Evolutionary conservation across 1,140 invertebrate genomes (phyloP).

Genomic region (Palaemon carinicauda): DNA sequence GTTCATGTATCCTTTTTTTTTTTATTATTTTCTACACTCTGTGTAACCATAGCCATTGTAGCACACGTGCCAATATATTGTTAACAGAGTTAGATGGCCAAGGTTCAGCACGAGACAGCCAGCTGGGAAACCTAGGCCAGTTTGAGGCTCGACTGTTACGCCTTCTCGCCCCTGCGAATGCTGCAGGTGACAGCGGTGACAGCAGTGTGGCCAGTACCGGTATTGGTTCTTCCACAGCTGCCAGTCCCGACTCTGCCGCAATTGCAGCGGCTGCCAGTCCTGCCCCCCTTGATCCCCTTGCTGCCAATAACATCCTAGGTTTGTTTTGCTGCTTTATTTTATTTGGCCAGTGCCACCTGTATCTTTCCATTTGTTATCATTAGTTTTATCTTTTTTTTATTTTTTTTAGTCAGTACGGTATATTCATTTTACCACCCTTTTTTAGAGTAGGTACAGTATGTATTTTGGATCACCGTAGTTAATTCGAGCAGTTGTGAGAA

Average conservation of each 20-base stretch:
- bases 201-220: not conserved
- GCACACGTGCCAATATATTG: constrained; percentile 15
- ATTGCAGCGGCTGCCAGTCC: constrained; percentile 19
- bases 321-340: constrained; percentile 47
- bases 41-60: not conserved
- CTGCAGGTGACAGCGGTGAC: not conserved
- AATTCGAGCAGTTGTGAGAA: no score
- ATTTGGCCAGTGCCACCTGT: not conserved
- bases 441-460: no score
- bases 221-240: constrained; percentile 14
- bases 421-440: no score
- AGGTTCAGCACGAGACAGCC: constrained; percentile 18
- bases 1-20: not conserved
- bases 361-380: no score
- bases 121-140: constrained; percentile 47
- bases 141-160: constrained; percentile 48
- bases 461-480: no score
- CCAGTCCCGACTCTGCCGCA: constrained; percentile 34
- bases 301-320: constrained; percentile 53
- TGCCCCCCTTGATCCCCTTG: constrained; percentile 44
- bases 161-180: constrained; percentile 38
- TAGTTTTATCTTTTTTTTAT: not conserved
- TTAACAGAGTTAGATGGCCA: constrained; percentile 17
- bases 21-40: no score
- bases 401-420: not conserved